Conservation (phyloP, 2,888 invertebrate genomes). For the Himalopsyche kuldschensis region DNA sequence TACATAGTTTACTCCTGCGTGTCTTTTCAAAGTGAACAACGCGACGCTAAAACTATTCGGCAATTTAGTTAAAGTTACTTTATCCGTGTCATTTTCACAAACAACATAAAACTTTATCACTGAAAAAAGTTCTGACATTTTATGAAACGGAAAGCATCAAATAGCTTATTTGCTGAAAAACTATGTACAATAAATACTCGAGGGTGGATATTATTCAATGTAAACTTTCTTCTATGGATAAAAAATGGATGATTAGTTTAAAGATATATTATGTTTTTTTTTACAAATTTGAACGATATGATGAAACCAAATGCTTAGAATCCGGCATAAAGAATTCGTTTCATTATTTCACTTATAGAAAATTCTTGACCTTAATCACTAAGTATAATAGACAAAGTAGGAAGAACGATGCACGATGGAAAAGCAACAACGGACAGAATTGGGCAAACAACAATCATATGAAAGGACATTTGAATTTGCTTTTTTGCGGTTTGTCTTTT, state of each 20-base stretch:
- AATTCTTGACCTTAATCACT: too few relatives aligned
- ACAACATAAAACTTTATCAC: neutral
- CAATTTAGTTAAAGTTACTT: slow-evolving; percentile 2
- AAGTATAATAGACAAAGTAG: too few relatives aligned
- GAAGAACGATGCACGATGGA: too few relatives aligned
- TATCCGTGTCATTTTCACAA: neutral
- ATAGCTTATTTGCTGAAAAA: neutral
- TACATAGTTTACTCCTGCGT: neutral
- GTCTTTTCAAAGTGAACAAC: neutral
- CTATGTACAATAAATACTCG: neutral
- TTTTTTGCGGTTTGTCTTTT: too few relatives aligned
- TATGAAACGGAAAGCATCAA: neutral
- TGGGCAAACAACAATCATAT: too few relatives aligned
- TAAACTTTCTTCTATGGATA: neutral
- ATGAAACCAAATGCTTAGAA: neutral
- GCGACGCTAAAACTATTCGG: slow-evolving; percentile 5
- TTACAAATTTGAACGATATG: neutral
- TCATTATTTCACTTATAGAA: too few relatives aligned
- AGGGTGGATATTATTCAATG: neutral
- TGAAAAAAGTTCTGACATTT: neutral
- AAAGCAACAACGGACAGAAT: too few relatives aligned
- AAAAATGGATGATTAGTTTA: neutral
- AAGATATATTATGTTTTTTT: too few relatives aligned
- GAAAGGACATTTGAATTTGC: too few relatives aligned
- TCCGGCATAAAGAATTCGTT: too few relatives aligned